phyloP scores from a whole-genome alignment of 1,140 invertebrate genomes.

The Eciton burchellii region DNA sequence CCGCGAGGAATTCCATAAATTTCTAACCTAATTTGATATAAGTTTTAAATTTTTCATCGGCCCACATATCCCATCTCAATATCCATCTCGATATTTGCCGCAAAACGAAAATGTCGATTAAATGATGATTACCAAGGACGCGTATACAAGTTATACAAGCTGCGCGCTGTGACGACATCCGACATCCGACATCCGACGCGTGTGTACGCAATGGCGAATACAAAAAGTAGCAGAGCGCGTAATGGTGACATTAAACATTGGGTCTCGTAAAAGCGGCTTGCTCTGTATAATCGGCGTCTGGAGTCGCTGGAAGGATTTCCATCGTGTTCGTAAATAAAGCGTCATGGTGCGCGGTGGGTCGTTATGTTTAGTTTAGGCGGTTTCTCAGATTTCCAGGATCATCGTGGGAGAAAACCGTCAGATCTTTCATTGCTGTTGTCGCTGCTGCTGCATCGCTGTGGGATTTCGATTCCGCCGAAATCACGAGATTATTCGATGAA shows the following conservation, averaged over 20 bases:
- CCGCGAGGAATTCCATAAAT: no score
- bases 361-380: conserved; percentile 72
- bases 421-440: neutral
- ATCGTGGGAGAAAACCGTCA: conserved; percentile 55
- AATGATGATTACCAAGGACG: neutral
- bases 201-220: conserved; percentile 23
- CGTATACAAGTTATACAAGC: neutral
- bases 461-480: conserved; percentile 1
- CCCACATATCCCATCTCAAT: no score
- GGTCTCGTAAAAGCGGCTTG: conserved; percentile 42
- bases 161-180: conserved; percentile 5
- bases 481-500: neutral
- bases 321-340: conserved; percentile 69
- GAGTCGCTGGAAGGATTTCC: conserved; percentile 55
- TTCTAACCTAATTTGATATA: no score
- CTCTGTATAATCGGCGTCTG: conserved; percentile 46
- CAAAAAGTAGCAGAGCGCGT: conserved; percentile 43
- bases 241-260: conserved; percentile 48
- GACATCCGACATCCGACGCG: conserved; percentile 14
- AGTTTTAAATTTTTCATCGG: no score
- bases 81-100: neutral
- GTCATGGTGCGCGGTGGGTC: conserved; percentile 64
- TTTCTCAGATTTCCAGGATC: conserved; percentile 71
- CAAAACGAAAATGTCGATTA: neutral
- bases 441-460: neutral